Evolutionary conservation across 2,113 vertebrate genomes (phyloP), one percentile per base, ranked within the genome.

Genomic region (Hippocampus abdominalis): DNA sequence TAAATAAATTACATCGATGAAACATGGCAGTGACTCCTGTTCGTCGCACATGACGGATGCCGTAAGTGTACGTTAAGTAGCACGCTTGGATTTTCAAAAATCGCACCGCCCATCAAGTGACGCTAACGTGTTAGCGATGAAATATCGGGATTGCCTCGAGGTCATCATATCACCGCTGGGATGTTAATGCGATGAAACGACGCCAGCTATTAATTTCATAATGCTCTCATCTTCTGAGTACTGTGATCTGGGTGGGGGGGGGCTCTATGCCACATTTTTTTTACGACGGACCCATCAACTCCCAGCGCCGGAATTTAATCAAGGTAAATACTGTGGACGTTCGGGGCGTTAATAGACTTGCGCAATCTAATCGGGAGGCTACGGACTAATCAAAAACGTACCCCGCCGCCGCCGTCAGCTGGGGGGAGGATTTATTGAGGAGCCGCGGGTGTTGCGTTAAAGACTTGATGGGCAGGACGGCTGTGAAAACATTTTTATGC

Each of bases 201-300:
- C n/a, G 15, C 11, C 32, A 48, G 73, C 69, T 63, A 75, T 49
- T 80, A 64, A 80, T 79, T 70, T 61, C 42, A 64, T 65, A 29
- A 68, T 66, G 39, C 36, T 77, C 9, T 67, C 32, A 57, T 20
- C 63, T 57, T 49, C 3, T 73, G 63, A 60, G 56, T 68, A 70
- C 70, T 76, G 2, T 48, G 11, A 44, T 64, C 10, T 23, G 29
- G 57, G 32, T 3, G 4, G 29, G 29, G 29, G 29, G 29, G 3
- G 32, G 8, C 16, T 61, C 18, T 18, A 21, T 10, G 11, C 27
- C 27, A 3, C 5, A 6, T 21, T 69, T 56, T 62, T 51, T 73
- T 73, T 69, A 80, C 15, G n/a, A 12, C 59, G 40, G 39, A 15
- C 10, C 0, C 48, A 0, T 76, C 18, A 66, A 11, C 32, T 65